Evolutionary conservation across 2,113 vertebrate species (phyloP).

Genomic region (Gymnarchus niloticus): DNA sequence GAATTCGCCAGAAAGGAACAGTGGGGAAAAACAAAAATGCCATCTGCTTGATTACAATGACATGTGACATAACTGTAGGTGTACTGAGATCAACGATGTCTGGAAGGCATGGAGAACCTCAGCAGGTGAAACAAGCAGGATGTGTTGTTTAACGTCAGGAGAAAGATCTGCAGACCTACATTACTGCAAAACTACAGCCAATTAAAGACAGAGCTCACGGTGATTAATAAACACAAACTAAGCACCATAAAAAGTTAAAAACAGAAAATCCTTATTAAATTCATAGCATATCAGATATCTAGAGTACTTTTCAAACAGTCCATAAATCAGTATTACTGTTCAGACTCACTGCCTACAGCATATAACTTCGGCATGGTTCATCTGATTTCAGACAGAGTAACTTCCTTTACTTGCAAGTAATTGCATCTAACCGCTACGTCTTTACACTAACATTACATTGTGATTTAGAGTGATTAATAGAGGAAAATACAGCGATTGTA

Average conservation of each 20-base stretch:
- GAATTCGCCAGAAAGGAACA: conserved; percentile 29
- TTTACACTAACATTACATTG: not conserved
- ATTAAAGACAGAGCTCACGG: not conserved
- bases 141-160: not conserved
- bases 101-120: conserved; percentile 11
- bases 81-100: not conserved
- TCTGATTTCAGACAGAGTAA: conserved; percentile 3
- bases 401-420: not conserved
- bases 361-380: not conserved
- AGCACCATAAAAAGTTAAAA: not conserved
- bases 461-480: not conserved
- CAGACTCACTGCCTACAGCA: not conserved
- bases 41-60: conserved; percentile 22
- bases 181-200: not conserved
- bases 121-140: not conserved
- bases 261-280: not conserved
- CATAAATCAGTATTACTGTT: not conserved
- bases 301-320: not conserved
- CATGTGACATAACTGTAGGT: not conserved
- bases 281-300: not conserved
- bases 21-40: conserved; percentile 24
- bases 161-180: not conserved
- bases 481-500: not conserved
- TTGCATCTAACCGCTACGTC: not conserved
- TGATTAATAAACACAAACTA: not conserved